phyloP scores from a whole-genome alignment of 2,797 vertebrate species.

The Fringilla coelebs region DNA sequence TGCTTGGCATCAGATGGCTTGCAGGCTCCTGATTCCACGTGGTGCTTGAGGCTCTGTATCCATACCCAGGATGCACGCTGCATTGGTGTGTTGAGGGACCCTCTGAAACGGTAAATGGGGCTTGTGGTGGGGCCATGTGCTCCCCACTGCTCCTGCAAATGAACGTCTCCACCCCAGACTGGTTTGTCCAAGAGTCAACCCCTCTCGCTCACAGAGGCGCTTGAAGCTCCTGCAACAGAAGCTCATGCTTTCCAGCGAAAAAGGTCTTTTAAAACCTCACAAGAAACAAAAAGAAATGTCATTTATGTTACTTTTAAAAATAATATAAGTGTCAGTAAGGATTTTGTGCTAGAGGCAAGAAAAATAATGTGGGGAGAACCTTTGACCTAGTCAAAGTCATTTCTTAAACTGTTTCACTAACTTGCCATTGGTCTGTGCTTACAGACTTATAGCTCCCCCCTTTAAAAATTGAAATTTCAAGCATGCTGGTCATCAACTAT shows the following conservation, averaged over 20 bases:
- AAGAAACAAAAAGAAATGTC: not conserved
- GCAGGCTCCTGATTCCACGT: not conserved
- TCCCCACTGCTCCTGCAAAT: not conserved
- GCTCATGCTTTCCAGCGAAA: not conserved
- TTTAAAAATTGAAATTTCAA: not conserved
- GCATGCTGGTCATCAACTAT: not conserved
- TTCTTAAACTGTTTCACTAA: not conserved
- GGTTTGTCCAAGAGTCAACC: not conserved
- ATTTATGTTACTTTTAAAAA: not conserved
- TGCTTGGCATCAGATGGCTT: not conserved
- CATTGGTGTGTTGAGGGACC: not conserved
- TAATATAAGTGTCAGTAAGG: not conserved
- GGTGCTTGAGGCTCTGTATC: not conserved
- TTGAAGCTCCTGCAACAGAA: not conserved
- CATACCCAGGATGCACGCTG: not conserved
- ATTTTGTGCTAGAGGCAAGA: not conserved
- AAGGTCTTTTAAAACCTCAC: not conserved
- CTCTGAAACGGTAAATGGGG: not conserved
- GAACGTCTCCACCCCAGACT: fast-evolving
- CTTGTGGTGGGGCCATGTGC: fast-evolving
- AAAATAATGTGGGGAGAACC: not conserved
- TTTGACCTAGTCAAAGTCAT: not conserved
- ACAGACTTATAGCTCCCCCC: not conserved
- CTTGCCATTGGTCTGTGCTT: not conserved
- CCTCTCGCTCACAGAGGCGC: not conserved